Percentiles rank a stretch among this genome's conserved stretches.
Evolutionary conservation across 2,888 invertebrate species (phyloP).

Genomic region (Lissocephala sabroskyi): DNA sequence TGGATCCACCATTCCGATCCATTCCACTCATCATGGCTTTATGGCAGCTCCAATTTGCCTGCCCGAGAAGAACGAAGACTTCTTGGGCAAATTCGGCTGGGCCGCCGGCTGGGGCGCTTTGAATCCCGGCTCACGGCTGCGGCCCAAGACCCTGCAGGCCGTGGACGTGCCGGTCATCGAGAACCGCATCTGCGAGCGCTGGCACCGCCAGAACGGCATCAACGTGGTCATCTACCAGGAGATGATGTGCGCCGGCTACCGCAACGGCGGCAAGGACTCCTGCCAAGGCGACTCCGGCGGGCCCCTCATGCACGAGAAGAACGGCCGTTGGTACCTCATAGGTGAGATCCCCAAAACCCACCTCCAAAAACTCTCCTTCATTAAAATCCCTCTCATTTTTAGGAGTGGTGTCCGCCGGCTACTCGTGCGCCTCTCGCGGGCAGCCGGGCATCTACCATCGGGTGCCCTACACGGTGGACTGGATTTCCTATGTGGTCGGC

Average conservation of each 20-base stretch:
- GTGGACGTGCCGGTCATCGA: constrained; percentile 95
- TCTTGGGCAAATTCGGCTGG: constrained; percentile 92
- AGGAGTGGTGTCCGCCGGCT: constrained; percentile 93
- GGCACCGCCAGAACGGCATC: constrained; percentile 78
- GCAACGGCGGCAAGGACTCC: constrained; percentile 82
- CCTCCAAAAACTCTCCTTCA: no score
- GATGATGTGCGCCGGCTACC: constrained; percentile 95
- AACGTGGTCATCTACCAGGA: constrained; percentile 89
- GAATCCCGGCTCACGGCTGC: constrained; percentile 85
- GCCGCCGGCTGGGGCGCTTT: constrained; percentile 95
- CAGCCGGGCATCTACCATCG: constrained; percentile 96
- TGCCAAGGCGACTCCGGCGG: constrained; percentile 83
- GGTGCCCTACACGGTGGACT: constrained; percentile 93
- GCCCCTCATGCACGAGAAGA: constrained; percentile 89
- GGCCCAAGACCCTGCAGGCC: constrained; percentile 91
- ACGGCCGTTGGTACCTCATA: constrained; percentile 91
- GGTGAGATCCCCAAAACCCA: constrained; percentile 66
- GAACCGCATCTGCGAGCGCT: constrained; percentile 79
- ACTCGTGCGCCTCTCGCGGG: constrained; percentile 93
- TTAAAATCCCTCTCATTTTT: no score
- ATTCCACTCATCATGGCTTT: no score
- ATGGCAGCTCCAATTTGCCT: constrained; percentile 86
- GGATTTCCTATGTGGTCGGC: constrained; percentile 82
- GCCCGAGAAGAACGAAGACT: constrained; percentile 91
- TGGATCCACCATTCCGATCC: no score